A percentile compares a stretch with the other conserved stretches of the same genome.
Conservation (phyloP, 2,888 invertebrate species). For the Gortyna flavago region DNA sequence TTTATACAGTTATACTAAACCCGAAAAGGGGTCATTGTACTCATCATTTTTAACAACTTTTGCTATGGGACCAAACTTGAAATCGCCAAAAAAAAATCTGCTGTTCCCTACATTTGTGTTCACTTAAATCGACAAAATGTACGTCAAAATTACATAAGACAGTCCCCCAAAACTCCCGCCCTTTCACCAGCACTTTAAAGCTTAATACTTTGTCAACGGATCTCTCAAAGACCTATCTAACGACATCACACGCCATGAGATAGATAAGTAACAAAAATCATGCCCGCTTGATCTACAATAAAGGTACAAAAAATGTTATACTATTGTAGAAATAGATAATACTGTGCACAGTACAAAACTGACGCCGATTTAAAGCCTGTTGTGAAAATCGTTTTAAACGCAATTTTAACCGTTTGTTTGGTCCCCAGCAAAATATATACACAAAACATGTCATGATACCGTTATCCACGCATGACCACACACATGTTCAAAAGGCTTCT, state of each 20-base stretch:
- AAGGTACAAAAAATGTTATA: not conserved
- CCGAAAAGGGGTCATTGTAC: too few species aligned
- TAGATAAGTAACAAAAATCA: too few species aligned
- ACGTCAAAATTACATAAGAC: not conserved
- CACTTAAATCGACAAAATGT: too few species aligned
- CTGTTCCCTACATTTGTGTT: too few species aligned
- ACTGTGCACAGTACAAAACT: not conserved
- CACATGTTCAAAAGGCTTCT: constrained; percentile 21
- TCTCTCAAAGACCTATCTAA: not conserved
- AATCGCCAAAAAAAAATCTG: too few species aligned
- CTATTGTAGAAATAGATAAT: not conserved
- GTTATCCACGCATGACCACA: constrained; percentile 27
- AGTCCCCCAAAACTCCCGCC: too few species aligned
- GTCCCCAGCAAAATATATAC: not conserved
- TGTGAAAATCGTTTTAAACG: not conserved
- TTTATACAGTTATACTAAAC: too few species aligned
- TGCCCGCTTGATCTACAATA: not conserved
- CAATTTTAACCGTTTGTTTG: not conserved
- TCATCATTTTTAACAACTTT: too few species aligned
- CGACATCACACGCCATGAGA: too few species aligned
- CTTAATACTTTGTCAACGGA: not conserved
- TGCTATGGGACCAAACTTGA: too few species aligned
- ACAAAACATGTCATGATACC: not conserved
- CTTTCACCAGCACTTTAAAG: not conserved
- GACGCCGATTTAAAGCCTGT: not conserved